phyloP scores from a whole-genome alignment of 2,888 invertebrate genomes.

The Philaethria dido region DNA sequence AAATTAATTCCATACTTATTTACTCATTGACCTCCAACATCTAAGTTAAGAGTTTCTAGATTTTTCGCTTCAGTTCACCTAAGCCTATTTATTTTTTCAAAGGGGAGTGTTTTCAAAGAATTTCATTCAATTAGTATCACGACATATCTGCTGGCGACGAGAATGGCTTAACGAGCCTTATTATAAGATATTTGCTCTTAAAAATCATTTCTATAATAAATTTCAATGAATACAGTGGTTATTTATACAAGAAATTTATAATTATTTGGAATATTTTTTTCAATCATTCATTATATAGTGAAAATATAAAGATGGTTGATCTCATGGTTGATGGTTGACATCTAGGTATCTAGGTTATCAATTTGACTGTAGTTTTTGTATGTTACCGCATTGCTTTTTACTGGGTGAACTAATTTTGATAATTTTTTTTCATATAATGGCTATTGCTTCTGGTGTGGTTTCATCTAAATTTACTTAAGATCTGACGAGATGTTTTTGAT shows the following conservation, averaged over 20 bases:
- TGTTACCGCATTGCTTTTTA: too few relatives aligned
- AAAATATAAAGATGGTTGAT: too few relatives aligned
- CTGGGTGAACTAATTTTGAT: too few relatives aligned
- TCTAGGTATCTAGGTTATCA: too few relatives aligned
- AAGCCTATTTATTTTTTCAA: conserved; percentile 17
- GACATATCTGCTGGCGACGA: conserved; percentile 12
- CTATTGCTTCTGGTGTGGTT: too few relatives aligned
- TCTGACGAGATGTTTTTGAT: too few relatives aligned
- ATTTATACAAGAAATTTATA: not conserved
- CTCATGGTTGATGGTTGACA: too few relatives aligned
- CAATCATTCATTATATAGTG: too few relatives aligned
- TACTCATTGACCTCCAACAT: not conserved
- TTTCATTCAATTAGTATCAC: conserved; percentile 18
- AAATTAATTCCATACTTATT: not conserved
- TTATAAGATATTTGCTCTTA: not conserved
- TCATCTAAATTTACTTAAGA: too few relatives aligned
- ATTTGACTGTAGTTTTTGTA: too few relatives aligned
- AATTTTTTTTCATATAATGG: too few relatives aligned
- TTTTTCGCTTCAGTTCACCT: conserved; percentile 4
- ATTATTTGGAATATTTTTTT: not conserved
- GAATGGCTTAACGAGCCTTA: conserved; percentile 5
- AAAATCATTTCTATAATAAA: not conserved
- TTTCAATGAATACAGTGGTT: not conserved
- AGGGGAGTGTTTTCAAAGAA: conserved; percentile 12
- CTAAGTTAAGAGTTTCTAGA: conserved; percentile 5